A percentile compares a stretch with the other conserved stretches of the same genome.
These are phyloP conservation scores for Meteorus sp. DNA, from an alignment of 1,140 invertebrate genomes.

Conservation along the genomic window DNA sequence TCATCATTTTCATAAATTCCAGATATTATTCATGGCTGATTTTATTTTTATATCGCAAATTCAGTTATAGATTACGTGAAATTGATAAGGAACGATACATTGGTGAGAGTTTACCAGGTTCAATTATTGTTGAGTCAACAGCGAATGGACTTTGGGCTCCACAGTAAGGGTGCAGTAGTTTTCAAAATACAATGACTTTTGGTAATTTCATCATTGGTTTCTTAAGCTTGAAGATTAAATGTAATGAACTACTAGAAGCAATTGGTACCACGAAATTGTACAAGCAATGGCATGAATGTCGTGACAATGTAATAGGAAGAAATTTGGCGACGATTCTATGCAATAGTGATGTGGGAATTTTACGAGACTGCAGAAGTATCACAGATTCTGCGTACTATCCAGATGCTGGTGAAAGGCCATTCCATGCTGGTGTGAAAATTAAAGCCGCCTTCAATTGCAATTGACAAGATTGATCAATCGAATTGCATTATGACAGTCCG, in stretches of 20 bases:
- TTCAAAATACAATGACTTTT: not conserved
- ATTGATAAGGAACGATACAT: constrained; percentile 39
- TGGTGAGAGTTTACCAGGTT: constrained; percentile 36
- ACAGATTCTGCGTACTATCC: not conserved
- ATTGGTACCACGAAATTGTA: constrained; percentile 38
- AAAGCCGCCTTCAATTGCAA: constrained; percentile 12
- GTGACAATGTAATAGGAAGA: constrained; percentile 17
- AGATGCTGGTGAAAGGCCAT: not conserved
- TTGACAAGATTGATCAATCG: not conserved
- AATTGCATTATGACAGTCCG: not conserved
- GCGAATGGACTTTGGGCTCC: constrained; percentile 41
- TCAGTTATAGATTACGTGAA: constrained; percentile 43
- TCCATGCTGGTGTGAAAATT: constrained; percentile 9
- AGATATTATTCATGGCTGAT: not conserved
- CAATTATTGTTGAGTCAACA: constrained; percentile 37
- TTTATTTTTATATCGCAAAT: constrained; percentile 6
- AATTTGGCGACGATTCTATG: constrained; percentile 33
- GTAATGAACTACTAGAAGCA: constrained; percentile 41
- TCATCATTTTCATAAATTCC: not conserved
- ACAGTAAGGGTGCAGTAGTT: constrained; percentile 31
- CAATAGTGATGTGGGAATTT: constrained; percentile 28
- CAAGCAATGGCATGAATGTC: constrained; percentile 41
- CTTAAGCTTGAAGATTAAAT: constrained; percentile 41
- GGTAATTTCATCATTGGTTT: constrained; percentile 11
- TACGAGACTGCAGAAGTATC: constrained; percentile 43